Evolutionary conservation across 2,797 vertebrate species (phyloP), one percentile per base, ranked within the genome.

Genomic region (Champsocephalus esox): DNA sequence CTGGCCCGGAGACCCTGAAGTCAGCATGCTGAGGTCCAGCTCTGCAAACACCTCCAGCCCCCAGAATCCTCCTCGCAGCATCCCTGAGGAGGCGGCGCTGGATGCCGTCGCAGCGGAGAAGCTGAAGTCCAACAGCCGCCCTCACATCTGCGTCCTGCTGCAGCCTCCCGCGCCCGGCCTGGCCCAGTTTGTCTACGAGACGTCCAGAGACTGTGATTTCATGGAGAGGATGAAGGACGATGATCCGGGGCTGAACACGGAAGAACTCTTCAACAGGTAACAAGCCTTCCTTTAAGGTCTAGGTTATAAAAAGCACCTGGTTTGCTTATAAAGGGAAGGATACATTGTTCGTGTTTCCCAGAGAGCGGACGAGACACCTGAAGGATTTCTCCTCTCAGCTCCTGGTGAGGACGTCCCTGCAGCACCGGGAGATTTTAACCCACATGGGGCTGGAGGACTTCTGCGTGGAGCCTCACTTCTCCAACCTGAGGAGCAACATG

Each of bases 1-100:
- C 78, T 99, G 98, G 98, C 98, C 97, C 0, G 96, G 96, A 44
- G 97, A 99, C 88, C 96, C 98, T 21, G 98, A 99, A 90, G 93
- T 98, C 85, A 98, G 97, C 92, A 93, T 99, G 89, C 65, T 94
- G 56, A 92, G 65, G 0, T 86, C 90, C 34, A 43, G 78, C 3
- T 45, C 59, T 0, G 60, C 76, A 21, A 65, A 65, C 24, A 66
- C 5, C 2, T 52, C 75, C 0, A 32, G 2, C 41, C 38, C 48
- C 52, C 54, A 14, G 43, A 11, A 43, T 55, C 12, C 73, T 0
- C 81, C 89, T 0, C 57, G n/a, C 72, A 3, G 45, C 60, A 86
- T 81, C 74, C 83, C 87, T 3, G 95, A 95, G 73, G 97, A 99
- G 67, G 97, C 96, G 1, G 91, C 88, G 48, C 92, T 98, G 66